Percentiles rank a stretch among this genome's conserved stretches.
phyloP scores from a whole-genome alignment of 64 coral and sea anemone genomes.

The Stichodactyla mertensii region DNA sequence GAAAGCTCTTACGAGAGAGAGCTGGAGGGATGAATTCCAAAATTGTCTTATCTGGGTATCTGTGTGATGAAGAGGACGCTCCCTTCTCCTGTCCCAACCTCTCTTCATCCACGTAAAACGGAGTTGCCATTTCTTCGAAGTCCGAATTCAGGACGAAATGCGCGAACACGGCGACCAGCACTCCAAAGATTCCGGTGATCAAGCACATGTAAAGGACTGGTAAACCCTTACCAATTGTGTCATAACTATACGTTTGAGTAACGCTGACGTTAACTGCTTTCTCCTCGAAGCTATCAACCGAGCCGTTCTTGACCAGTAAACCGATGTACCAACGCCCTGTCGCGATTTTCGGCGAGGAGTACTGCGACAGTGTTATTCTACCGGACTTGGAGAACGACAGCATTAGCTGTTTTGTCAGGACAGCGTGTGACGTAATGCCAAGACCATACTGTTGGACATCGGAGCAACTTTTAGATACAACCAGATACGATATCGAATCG shows the following conservation, averaged over 20 bases:
- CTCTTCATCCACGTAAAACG: conserved; percentile 20
- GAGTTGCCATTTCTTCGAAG: conserved; percentile 52
- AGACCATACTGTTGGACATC: conserved; percentile 30
- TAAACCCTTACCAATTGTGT: conserved; percentile 45
- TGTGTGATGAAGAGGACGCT: not conserved
- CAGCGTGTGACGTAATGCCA: not conserved
- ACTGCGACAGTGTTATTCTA: conserved; percentile 69
- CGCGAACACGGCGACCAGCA: conserved; percentile 58
- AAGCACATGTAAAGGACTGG: conserved; percentile 56
- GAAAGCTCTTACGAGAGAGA: conserved; percentile 40
- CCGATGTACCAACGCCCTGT: conserved; percentile 84
- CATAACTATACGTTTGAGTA: conserved; percentile 19
- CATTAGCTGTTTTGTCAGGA: conserved; percentile 32
- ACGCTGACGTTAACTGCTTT: conserved; percentile 45
- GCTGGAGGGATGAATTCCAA: conserved; percentile 30
- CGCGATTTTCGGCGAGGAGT: conserved; percentile 61
- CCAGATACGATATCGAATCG: conserved; percentile 39
- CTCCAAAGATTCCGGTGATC: conserved; percentile 48
- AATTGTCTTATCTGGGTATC: conserved; percentile 32
- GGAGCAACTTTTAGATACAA: conserved; percentile 69
- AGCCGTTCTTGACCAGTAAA: conserved; percentile 20
- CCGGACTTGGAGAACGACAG: conserved; percentile 68
- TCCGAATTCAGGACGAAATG: conserved; percentile 85
- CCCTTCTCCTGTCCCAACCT: not conserved
- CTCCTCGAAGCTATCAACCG: not conserved